Evolutionary conservation across 2,888 invertebrate genomes (phyloP).

Genomic region (Campaea margaritaria): DNA sequence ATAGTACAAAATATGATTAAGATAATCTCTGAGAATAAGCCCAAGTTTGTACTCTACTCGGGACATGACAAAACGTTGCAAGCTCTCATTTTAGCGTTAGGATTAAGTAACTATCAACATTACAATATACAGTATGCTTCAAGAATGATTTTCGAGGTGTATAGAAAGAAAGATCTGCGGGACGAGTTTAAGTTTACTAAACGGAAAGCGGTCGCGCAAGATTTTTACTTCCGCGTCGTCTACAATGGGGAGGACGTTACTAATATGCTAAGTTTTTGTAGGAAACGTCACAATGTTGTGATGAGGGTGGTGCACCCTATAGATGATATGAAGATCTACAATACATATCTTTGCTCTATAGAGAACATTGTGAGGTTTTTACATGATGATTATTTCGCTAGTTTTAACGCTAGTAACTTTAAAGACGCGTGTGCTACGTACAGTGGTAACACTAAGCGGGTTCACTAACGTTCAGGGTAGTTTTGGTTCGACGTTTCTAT

Average conservation of each 20-base stretch:
- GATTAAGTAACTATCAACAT: conserved; percentile 87
- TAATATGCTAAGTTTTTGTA: conserved; percentile 92
- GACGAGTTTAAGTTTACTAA: conserved; percentile 83
- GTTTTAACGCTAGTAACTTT: conserved; percentile 94
- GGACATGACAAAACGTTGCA: conserved; percentile 97
- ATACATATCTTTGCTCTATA: conserved; percentile 91
- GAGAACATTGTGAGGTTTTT: conserved; percentile 95
- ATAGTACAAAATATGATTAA: conserved; percentile 92
- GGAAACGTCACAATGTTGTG: conserved; percentile 81
- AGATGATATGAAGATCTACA: conserved; percentile 65
- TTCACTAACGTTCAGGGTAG: conserved; percentile 41
- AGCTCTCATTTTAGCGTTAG: conserved; percentile 92
- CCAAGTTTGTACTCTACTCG: conserved; percentile 92
- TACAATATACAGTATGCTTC: conserved; percentile 94
- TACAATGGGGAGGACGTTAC: conserved; percentile 96
- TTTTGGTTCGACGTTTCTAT: conserved; percentile 28
- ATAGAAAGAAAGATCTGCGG: conserved; percentile 85
- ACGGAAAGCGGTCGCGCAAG: conserved; percentile 85
- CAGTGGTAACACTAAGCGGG: conserved; percentile 56
- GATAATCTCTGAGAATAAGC: conserved; percentile 91
- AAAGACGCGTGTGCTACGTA: conserved; percentile 91
- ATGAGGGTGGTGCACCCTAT: conserved; percentile 74
- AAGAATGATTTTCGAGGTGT: conserved; percentile 94
- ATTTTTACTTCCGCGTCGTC: conserved; percentile 92
- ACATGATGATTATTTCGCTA: conserved; percentile 93